phyloP scores from a whole-genome alignment of 2,888 invertebrate species.

The Entomobrya proxima region DNA sequence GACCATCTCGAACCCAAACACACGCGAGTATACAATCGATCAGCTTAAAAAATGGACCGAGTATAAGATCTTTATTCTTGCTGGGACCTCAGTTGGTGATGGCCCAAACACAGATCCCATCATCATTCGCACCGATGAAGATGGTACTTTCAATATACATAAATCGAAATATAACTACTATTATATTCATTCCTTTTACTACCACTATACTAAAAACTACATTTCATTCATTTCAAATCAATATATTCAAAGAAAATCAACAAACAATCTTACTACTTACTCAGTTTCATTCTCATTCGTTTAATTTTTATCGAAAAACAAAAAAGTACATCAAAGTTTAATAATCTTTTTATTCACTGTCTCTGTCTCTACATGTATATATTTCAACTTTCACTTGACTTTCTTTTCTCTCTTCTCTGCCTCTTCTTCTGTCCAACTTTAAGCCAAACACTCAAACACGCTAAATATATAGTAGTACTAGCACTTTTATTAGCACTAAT shows the following conservation, averaged over 20 bases:
- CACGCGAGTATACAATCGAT: constrained; percentile 88
- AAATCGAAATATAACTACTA: constrained; percentile 27
- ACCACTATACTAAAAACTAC: constrained; percentile 6
- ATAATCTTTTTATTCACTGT: constrained; percentile 15
- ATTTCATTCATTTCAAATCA: constrained; percentile 41
- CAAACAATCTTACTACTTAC: constrained; percentile 23
- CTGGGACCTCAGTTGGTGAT: constrained; percentile 97
- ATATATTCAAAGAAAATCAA: constrained; percentile 10
- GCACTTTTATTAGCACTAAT: constrained; percentile 29
- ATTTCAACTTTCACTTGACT: constrained; percentile 1
- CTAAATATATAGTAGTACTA: no score
- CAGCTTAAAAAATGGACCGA: constrained; percentile 96
- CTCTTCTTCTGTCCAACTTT: constrained; percentile 35
- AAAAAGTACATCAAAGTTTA: constrained; percentile 19
- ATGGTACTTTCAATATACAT: constrained; percentile 88
- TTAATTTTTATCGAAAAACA: constrained; percentile 26
- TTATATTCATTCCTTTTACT: constrained; percentile 18
- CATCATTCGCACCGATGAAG: constrained; percentile 96
- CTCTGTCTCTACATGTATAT: constrained; percentile 28
- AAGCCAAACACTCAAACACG: constrained; percentile 29
- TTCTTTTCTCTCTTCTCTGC: constrained; percentile 23
- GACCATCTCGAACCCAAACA: constrained; percentile 83
- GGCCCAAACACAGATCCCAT: constrained; percentile 95
- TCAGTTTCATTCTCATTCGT: constrained; percentile 38
- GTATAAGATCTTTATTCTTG: constrained; percentile 97